Evolutionary conservation across 2,797 vertebrate genomes (phyloP).

Genomic region (Gambelia wislizenii): DNA sequence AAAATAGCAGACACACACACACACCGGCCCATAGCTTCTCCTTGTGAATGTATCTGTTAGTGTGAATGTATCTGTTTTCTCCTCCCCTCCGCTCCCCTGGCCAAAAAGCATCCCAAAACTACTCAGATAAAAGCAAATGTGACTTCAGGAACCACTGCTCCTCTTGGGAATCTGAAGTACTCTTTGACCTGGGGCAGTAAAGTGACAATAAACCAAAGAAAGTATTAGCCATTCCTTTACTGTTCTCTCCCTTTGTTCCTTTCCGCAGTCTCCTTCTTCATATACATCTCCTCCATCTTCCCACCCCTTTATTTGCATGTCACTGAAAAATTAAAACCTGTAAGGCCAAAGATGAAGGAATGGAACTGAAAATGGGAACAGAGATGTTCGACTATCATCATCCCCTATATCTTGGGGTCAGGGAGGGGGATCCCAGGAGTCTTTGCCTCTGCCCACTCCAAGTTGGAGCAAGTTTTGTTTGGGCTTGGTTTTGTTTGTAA

Average conservation of each 20-base stretch:
- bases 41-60: not conserved
- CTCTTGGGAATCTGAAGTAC: not conserved
- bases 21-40: too few species aligned
- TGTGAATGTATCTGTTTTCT: not conserved
- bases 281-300: not conserved
- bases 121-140: not conserved
- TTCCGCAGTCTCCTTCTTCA: too few species aligned
- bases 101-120: not conserved
- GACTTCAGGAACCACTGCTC: not conserved
- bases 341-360: not conserved
- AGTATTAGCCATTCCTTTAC: not conserved
- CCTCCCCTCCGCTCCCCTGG: too few species aligned
- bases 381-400: not conserved
- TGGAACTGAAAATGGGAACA: not conserved
- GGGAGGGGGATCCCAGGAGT: not conserved
- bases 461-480: not conserved
- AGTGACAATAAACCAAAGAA: not conserved
- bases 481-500: not conserved
- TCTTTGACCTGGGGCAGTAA: not conserved
- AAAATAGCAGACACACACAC: not conserved
- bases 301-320: not conserved
- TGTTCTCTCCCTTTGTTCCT: too few species aligned
- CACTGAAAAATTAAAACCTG: not conserved
- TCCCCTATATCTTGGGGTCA: too few species aligned
- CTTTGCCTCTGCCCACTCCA: too few species aligned